Evolutionary conservation across 2,113 vertebrate species (phyloP).

Genomic region (Anser cygnoides): DNA sequence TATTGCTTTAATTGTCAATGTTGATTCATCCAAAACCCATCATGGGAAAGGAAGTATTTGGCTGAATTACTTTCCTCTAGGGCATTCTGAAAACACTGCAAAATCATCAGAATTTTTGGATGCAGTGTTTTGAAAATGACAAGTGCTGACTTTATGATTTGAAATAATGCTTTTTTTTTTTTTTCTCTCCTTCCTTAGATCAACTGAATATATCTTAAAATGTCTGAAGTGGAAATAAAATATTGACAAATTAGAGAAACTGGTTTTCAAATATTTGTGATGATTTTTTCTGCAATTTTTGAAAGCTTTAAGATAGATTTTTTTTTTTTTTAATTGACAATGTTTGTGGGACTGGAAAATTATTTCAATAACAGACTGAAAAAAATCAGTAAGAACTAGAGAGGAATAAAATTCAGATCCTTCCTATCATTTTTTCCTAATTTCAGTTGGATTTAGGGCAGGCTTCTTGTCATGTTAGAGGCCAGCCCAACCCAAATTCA

Average conservation of each 20-base stretch:
- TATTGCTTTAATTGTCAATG: background rate
- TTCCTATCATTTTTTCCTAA: background rate
- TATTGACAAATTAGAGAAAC: background rate
- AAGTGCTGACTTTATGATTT: background rate
- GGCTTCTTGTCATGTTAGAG: background rate
- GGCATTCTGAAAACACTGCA: background rate
- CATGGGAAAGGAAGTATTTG: background rate
- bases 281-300: background rate
- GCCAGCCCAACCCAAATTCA: background rate
- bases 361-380: background rate
- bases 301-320: background rate
- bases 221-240: background rate
- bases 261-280: background rate
- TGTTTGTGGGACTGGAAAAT: background rate
- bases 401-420: background rate
- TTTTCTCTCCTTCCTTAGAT: too few species aligned
- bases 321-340: accelerated
- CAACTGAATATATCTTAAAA: background rate
- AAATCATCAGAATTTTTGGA: background rate
- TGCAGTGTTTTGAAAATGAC: background rate
- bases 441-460: background rate
- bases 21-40: background rate
- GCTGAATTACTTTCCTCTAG: background rate
- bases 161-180: background rate
- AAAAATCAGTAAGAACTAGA: background rate